Percentiles rank a stretch among this genome's conserved stretches.
Conservation (phyloP, 2,888 invertebrate species). For the Spilarctia lutea region DNA sequence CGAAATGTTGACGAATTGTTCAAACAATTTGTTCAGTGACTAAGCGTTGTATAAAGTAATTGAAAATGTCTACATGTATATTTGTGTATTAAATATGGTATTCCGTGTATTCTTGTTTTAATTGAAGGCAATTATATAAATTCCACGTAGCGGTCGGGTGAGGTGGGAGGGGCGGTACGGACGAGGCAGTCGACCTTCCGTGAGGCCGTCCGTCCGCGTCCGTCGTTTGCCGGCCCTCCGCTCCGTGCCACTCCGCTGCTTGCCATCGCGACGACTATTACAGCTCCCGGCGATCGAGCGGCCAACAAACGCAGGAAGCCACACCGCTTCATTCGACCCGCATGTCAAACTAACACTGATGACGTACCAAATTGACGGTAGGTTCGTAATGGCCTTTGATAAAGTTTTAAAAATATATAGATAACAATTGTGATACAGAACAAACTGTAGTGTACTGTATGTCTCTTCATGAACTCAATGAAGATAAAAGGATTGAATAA, state of each 20-base stretch:
- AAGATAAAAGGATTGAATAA: neutral
- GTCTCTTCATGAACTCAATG: neutral
- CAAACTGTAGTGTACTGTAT: neutral
- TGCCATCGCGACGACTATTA: constrained; percentile 53
- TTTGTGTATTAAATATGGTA: constrained; percentile 63
- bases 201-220: constrained; percentile 78
- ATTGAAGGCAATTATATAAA: constrained; percentile 84
- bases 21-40: constrained; percentile 39
- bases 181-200: constrained; percentile 83
- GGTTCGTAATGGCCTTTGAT: constrained; percentile 24
- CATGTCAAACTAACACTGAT: constrained; percentile 42
- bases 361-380: constrained; percentile 37
- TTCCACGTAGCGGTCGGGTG: constrained; percentile 81
- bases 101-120: constrained; percentile 77
- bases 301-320: constrained; percentile 44
- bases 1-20: constrained; percentile 40
- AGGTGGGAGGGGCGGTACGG: constrained; percentile 52
- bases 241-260: constrained; percentile 75
- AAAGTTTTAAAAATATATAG: constrained; percentile 8
- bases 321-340: constrained; percentile 44
- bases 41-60: constrained; percentile 46
- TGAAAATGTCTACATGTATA: constrained; percentile 50
- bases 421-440: neutral
- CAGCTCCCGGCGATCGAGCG: constrained; percentile 34
- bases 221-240: constrained; percentile 61